Base-by-base conservation (phyloP, 2,797 vertebrate genomes). In the Enteromius argenteus region DNA sequence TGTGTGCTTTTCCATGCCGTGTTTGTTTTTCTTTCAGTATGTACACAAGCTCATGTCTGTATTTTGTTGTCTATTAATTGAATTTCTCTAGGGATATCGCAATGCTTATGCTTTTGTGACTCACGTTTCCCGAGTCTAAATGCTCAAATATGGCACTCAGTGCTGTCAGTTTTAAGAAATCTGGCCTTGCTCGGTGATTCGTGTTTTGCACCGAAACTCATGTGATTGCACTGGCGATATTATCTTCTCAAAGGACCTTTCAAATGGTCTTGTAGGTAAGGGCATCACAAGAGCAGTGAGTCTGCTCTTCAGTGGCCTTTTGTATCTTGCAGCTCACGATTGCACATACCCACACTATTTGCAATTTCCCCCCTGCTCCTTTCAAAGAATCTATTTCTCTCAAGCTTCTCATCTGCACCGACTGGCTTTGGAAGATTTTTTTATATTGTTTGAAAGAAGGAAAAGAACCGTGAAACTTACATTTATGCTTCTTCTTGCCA, bases 11-110 rank as follows among this genome's bases (percentile, higher is more conserved):
- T 72, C 39, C 30, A 42, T 83, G 62, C 51, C 39, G 3, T 78
- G 49, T 75, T 64, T 83, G 37, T 68, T 37, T 75, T 88, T 88
- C 62, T 83, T 89, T 84, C 42, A 42, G 64, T 66, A n/a, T 62
- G 62, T 75, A 30, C 69, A 69, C 60, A 69, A 80, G 75, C 79
- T 80, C 6, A 30, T 75, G 27, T 75, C 19, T 75, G 30, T 32
- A 58, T 66, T 69, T 21, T 67, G 53, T 76, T 80, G 46, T 53
- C n/a, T 60, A 62, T 44, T 67, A 39, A 64, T 80, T 80, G 14
- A 11, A 44, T 66, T 35, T 83, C 49, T 74, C 15, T 7, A 14
- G 49, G 11, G 71, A 79, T 17, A 27, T 62, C 17, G 2, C 67
- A 21, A 42, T 53, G 62, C 53, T 49, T 62, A 49, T 30, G 49